Evolutionary conservation across 2,888 invertebrate genomes (phyloP).

Genomic region (Melipona bicolor): DNA sequence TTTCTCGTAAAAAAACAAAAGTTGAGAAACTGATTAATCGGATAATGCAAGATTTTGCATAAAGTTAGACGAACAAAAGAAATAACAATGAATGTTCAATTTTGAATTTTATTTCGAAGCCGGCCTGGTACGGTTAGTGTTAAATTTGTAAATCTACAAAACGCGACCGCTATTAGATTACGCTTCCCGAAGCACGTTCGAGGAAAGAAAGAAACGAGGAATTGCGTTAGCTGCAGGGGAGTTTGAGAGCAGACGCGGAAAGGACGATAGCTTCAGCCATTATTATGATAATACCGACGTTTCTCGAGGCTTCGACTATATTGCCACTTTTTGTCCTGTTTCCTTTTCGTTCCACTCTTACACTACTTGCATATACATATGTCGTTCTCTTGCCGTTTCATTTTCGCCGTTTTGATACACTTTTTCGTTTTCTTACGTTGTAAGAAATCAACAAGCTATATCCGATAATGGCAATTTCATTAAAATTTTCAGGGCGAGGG

Average conservation of each 20-base stretch:
- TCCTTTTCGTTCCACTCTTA: constrained; percentile 19
- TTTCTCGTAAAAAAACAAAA: no score
- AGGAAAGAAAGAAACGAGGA: constrained; percentile 54
- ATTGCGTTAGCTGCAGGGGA: background rate
- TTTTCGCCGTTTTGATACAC: constrained; percentile 24
- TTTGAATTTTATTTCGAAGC: no score
- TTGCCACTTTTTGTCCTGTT: constrained; percentile 63
- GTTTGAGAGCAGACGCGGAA: constrained; percentile 56
- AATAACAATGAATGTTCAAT: no score
- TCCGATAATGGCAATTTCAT: background rate
- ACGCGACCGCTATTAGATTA: constrained; percentile 73
- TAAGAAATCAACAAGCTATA: background rate
- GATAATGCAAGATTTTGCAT: no score
- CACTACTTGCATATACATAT: background rate
- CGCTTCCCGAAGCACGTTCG: constrained; percentile 48
- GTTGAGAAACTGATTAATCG: no score
- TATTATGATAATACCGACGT: constrained; percentile 79
- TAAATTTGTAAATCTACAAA: constrained; percentile 78
- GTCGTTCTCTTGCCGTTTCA: background rate
- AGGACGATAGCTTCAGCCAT: constrained; percentile 77
- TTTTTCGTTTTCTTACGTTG: background rate
- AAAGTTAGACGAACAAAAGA: no score
- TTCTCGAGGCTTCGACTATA: constrained; percentile 68
- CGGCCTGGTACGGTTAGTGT: no score
- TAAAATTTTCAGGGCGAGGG: constrained; percentile 86